Base-by-base conservation (phyloP, 37 sponge, comb jelly and placozoan genomes). In the Cliona cf. orientalis region DNA sequence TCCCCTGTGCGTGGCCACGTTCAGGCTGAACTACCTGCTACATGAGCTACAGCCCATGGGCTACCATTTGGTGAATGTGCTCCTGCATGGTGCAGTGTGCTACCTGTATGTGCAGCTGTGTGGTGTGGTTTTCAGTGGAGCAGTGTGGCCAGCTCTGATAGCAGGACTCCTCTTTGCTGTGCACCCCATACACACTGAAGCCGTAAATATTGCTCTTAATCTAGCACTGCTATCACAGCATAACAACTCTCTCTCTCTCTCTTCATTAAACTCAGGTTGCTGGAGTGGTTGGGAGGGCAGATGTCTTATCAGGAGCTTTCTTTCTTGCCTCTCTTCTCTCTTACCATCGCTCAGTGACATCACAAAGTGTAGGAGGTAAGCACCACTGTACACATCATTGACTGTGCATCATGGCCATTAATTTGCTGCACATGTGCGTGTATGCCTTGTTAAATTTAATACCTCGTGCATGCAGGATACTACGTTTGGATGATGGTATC, bases 261-360 rank as follows among this genome's bases (percentile, higher is more conserved):
- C 19, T 35, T 43, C 21, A 23, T 39, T 14, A 0, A 58, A 28
- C 66, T 14, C 76, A 94, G 95, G 95, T 96, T 5, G 90, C 95
- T 71, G 98, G 98, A 45, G 74, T 97, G 3, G 98, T 97, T 2
- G 98, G 98, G 12, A 88, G 98, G 75, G 95, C 98, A 21, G 98
- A 97, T 29, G 55, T 72, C 5, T 76, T 97, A 0, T 91, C 91
- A 46, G 90, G 84, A 26, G 5, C 90, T n/a, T 95, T 97, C 81
- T 97, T 84, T 62, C 71, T 97, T 2, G 35, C 63, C 0, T 55
- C 78, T 22, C 76, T 97, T 33, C 64, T 78, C 3, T 39, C 69
- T 0, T 95, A 97, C 78, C 28, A 55, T 32, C 58, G 66, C 46
- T 49, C 86, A 19, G 33, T 72, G n/a, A n/a, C n/a, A n/a, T n/a